phyloP scores from a whole-genome alignment of 2,113 vertebrate species.

The Cyanoderma ruficeps region DNA sequence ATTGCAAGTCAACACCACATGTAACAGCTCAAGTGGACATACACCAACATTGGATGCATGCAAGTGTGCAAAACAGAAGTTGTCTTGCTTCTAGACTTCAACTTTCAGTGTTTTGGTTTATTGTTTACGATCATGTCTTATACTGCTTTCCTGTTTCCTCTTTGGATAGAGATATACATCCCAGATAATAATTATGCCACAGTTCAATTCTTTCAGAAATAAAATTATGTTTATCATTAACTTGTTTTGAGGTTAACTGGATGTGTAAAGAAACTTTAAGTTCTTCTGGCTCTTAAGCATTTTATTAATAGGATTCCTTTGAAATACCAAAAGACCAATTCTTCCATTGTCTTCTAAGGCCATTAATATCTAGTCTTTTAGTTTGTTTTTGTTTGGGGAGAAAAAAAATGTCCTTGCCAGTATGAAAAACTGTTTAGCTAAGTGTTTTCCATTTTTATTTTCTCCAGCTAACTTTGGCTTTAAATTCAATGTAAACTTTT shows the following conservation, averaged over 20 bases:
- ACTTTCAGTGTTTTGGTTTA: neutral
- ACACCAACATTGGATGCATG: neutral
- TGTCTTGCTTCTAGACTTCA: neutral
- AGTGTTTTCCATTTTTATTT: neutral
- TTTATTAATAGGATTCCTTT: neutral
- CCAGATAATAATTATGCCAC: neutral
- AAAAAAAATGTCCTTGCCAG: neutral
- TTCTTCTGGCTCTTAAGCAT: neutral
- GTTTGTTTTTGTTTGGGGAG: accelerated
- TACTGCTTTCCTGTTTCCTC: neutral
- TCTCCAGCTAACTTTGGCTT: neutral
- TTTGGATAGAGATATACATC: neutral
- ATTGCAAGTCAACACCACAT: neutral
- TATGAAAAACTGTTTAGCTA: neutral
- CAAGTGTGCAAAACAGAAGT: neutral
- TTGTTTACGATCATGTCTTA: neutral
- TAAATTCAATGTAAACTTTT: neutral
- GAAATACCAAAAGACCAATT: neutral
- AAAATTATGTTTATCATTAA: neutral
- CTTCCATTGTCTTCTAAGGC: neutral
- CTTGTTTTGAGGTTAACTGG: neutral
- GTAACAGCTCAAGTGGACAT: neutral
- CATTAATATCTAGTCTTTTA: neutral
- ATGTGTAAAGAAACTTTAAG: neutral
- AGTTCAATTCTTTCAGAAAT: neutral